These are phyloP conservation scores for Xerus inauris DNA, from an alignment of 2,113 vertebrate species.

Conservation along the genomic window DNA sequence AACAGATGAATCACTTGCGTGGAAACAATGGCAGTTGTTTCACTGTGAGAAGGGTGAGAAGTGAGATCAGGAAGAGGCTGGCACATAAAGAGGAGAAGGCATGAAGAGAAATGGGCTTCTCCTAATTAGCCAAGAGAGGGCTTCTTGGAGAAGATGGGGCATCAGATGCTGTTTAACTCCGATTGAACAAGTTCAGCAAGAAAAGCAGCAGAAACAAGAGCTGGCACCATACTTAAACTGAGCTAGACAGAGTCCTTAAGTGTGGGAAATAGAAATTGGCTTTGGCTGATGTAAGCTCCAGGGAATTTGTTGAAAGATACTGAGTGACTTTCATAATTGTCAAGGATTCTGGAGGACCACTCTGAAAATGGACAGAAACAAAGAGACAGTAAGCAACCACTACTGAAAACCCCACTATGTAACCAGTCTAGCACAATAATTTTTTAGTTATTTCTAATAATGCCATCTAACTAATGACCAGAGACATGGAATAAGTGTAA, in stretches of 20 bases:
- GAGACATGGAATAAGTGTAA: not conserved
- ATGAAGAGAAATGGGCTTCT: not conserved
- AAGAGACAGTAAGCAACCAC: not conserved
- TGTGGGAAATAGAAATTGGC: constrained; percentile 45
- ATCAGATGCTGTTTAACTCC: constrained; percentile 17
- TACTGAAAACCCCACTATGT: not conserved
- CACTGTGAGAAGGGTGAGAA: not conserved
- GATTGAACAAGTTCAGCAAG: constrained; percentile 50
- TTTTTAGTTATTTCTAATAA: not conserved
- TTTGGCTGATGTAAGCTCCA: not conserved
- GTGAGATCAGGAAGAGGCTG: not conserved
- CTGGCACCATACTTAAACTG: not conserved
- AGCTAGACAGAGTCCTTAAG: not conserved
- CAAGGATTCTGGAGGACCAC: not conserved
- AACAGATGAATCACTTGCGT: not conserved
- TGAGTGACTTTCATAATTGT: not conserved
- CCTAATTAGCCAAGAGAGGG: not conserved
- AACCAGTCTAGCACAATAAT: not conserved
- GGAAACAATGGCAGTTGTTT: not conserved
- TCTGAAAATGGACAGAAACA: not conserved
- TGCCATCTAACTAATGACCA: not conserved
- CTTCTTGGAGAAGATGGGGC: not conserved
- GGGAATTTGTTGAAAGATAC: constrained; percentile 16
- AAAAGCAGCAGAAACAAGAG: not conserved
- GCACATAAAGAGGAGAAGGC: not conserved